Conservation (phyloP, 2,113 vertebrate species). For the Petrocephalus zakoni region DNA sequence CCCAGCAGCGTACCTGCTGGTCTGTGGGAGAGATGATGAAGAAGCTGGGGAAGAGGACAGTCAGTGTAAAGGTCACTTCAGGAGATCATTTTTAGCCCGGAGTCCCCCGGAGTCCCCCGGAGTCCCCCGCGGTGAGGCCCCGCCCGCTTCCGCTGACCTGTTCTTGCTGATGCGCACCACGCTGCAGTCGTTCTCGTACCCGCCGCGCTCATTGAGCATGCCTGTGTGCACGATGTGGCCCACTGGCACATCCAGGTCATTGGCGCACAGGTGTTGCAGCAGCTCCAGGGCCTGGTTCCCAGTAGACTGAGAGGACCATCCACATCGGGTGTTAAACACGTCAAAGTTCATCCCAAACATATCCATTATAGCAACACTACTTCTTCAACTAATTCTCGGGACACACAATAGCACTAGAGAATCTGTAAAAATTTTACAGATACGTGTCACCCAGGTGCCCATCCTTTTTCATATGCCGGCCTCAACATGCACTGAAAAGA, state of each 20-base stretch:
- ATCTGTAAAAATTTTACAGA: not conserved
- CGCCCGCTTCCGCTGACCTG: slow-evolving; percentile 60
- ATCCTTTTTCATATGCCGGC: not conserved
- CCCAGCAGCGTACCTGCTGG: slow-evolving; percentile 95
- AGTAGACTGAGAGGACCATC: slow-evolving; percentile 59
- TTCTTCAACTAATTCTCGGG: not conserved
- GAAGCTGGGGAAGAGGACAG: slow-evolving; percentile 64
- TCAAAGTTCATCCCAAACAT: not conserved
- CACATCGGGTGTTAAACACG: too few species aligned
- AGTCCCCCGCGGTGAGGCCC: not conserved
- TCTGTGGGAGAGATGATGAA: slow-evolving; percentile 97
- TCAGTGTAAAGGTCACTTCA: not conserved
- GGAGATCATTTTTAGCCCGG: too few species aligned
- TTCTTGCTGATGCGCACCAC: slow-evolving; percentile 86
- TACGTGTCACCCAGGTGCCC: not conserved
- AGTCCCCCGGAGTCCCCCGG: not conserved
- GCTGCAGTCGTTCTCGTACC: slow-evolving; percentile 97
- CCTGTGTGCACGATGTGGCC: slow-evolving; percentile 95
- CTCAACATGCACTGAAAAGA: not conserved
- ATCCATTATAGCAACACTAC: not conserved
- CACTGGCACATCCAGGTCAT: slow-evolving; percentile 91
- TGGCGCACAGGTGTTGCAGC: slow-evolving; percentile 87
- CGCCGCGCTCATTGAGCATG: slow-evolving; percentile 89
- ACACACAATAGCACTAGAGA: not conserved
- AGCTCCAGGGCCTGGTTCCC: slow-evolving; percentile 79